Evolutionary conservation across 1,140 invertebrate genomes (phyloP).

Genomic region (Penaeus japonicus): DNA sequence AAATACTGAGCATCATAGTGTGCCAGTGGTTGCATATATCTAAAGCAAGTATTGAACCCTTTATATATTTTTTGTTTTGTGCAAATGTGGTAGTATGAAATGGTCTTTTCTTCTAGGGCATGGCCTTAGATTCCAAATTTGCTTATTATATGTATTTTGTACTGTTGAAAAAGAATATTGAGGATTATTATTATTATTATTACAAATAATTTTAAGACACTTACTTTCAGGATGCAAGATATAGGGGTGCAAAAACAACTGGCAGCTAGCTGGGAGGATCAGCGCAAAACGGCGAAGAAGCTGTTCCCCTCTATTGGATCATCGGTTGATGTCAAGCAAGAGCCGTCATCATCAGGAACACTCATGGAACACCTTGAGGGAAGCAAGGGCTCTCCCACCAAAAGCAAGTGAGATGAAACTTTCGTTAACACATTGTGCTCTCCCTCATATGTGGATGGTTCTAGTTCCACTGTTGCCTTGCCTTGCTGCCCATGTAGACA

Average conservation of each 20-base stretch:
- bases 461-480: background rate
- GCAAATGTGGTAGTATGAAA: no score
- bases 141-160: no score
- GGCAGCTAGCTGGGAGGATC: conserved; percentile 44
- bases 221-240: conserved; percentile 37
- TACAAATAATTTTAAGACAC: no score
- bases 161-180: background rate
- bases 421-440: background rate
- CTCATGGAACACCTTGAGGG: background rate
- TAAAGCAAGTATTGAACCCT: no score
- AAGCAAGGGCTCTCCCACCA: conserved; percentile 32
- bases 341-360: no score
- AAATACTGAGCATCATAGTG: no score
- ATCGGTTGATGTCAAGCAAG: background rate
- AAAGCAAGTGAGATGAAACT: conserved; percentile 52
- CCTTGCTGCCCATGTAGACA: no score
- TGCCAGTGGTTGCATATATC: no score
- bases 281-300: conserved; percentile 31
- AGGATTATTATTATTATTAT: background rate
- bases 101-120: no score
- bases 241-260: conserved; percentile 38
- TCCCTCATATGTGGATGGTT: background rate
- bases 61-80: no score
- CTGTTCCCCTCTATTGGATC: background rate
- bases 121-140: no score